Percentiles rank a stretch among this genome's conserved stretches.
phyloP scores from a whole-genome alignment of 1,140 invertebrate species.

The Drosophila pandora region DNA sequence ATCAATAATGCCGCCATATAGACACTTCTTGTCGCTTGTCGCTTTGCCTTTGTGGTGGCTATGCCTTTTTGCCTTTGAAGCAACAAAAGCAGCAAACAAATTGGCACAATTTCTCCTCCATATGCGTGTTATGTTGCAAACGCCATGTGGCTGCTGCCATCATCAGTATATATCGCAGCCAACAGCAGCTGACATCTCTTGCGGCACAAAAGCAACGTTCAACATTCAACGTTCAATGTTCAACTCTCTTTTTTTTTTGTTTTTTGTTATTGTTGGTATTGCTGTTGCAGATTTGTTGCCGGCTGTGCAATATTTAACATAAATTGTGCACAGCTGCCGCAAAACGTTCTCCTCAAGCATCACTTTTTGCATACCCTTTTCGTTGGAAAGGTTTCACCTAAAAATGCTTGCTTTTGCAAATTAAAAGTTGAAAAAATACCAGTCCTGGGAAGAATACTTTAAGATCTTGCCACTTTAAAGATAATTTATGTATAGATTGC shows the following conservation, averaged over 20 bases:
- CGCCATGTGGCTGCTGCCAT: constrained; percentile 52
- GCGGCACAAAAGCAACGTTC: constrained; percentile 49
- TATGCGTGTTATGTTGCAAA: constrained; percentile 72
- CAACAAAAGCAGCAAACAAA: constrained; percentile 65
- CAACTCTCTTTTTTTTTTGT: constrained; percentile 29
- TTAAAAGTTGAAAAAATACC: not conserved
- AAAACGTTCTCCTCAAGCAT: constrained; percentile 33
- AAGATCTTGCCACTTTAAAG: too few relatives aligned
- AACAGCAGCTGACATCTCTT: constrained; percentile 70
- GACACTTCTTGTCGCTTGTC: constrained; percentile 51
- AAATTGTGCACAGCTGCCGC: constrained; percentile 65
- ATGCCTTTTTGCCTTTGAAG: constrained; percentile 61
- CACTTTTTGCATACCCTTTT: constrained; percentile 40
- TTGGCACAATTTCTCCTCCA: constrained; percentile 78
- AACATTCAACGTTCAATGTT: constrained; percentile 39
- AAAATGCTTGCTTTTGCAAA: not conserved
- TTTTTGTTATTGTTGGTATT: constrained; percentile 18
- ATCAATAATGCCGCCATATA: constrained; percentile 78
- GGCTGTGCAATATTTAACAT: constrained; percentile 69
- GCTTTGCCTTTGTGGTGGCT: constrained; percentile 30
- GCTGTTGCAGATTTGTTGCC: constrained; percentile 63
- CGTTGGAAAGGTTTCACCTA: not conserved
- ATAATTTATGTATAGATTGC: too few relatives aligned
- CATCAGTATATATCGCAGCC: constrained; percentile 31
- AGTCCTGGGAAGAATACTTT: too few relatives aligned